These are phyloP conservation scores for Prunella himalayana DNA, from an alignment of 2,113 vertebrate genomes.

Conservation along the genomic window DNA sequence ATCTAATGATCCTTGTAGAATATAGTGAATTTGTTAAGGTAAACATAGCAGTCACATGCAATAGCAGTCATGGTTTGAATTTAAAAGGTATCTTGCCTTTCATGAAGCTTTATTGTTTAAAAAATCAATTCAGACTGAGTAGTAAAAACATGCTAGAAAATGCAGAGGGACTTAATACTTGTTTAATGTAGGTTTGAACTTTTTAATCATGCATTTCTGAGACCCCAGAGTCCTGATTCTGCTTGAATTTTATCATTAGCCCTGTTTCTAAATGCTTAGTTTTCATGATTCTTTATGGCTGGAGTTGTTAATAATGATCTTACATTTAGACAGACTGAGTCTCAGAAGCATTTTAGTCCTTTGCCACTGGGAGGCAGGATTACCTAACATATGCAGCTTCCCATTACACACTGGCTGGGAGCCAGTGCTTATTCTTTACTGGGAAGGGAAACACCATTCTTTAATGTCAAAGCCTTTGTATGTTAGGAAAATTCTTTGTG, in stretches of 20 bases:
- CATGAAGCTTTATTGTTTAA: not conserved
- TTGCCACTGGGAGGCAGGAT: conserved; percentile 46
- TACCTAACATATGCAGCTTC: not conserved
- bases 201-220: not conserved
- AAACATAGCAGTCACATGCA: not conserved
- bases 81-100: not conserved
- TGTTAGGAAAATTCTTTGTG: not conserved
- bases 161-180: not conserved
- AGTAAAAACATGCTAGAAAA: not conserved
- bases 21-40: not conserved
- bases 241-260: not conserved
- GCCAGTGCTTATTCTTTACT: not conserved
- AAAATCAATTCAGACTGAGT: not conserved
- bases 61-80: not conserved
- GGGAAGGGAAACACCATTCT: not conserved
- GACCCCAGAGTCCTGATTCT: not conserved
- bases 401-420: not conserved
- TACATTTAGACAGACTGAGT: not conserved
- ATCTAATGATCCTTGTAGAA: not conserved
- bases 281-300: accelerated
- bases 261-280: not conserved
- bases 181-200: not conserved
- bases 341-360: not conserved
- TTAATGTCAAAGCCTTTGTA: accelerated
- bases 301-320: not conserved